A percentile compares a stretch with the other conserved stretches of the same genome.
These are phyloP conservation scores for Plebejus melissa DNA, from an alignment of 2,888 invertebrate species.

Conservation along the genomic window DNA sequence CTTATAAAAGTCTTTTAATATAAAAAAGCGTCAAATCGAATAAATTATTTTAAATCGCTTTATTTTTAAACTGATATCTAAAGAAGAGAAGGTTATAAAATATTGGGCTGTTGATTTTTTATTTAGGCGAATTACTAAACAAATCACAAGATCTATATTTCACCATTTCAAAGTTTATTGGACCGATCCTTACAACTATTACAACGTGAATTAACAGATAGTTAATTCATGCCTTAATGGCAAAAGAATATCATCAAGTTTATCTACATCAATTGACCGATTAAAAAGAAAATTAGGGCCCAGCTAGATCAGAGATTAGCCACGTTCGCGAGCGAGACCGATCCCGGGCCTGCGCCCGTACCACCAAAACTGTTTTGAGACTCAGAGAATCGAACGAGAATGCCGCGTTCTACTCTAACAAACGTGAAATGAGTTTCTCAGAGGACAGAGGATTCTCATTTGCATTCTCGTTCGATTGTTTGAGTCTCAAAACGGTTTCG, in stretches of 20 bases:
- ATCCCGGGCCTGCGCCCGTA: background rate
- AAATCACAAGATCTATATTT: too few relatives aligned
- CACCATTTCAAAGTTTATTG: too few relatives aligned
- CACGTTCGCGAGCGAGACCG: slow-evolving; percentile 40
- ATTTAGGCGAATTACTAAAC: too few relatives aligned
- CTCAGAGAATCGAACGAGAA: too few relatives aligned
- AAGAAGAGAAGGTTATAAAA: background rate
- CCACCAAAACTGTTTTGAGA: too few relatives aligned
- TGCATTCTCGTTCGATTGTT: too few relatives aligned
- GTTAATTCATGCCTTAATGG: background rate
- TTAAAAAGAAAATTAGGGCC: slow-evolving; percentile 47
- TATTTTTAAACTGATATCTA: background rate
- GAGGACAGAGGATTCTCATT: too few relatives aligned
- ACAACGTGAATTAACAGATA: background rate
- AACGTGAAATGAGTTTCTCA: too few relatives aligned
- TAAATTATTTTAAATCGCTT: background rate
- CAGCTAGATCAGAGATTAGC: slow-evolving; percentile 43
- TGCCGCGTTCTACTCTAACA: too few relatives aligned
- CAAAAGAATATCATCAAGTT: background rate
- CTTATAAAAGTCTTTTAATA: background rate
- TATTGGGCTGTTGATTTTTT: too few relatives aligned
- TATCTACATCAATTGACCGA: slow-evolving; percentile 33
- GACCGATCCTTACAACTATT: too few relatives aligned
- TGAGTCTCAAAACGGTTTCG: too few relatives aligned
- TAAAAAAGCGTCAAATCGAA: background rate